Percentiles rank a stretch among this genome's conserved stretches.
phyloP scores from a whole-genome alignment of 2,113 vertebrate species.

The Amphiprion percula region DNA sequence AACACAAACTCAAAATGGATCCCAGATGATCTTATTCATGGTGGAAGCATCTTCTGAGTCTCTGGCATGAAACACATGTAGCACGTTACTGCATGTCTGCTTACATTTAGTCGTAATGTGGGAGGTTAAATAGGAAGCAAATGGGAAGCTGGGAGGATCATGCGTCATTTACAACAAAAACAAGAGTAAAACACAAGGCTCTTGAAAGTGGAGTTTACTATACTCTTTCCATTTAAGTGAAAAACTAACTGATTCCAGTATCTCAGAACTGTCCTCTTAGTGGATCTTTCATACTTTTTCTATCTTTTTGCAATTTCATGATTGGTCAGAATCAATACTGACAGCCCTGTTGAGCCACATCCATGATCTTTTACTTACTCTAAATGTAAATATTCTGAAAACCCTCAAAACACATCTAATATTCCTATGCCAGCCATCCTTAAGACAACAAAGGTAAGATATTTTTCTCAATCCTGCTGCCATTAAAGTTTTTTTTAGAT shows the following conservation, averaged over 20 bases:
- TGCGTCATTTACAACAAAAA: constrained; percentile 8
- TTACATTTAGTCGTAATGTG: neutral
- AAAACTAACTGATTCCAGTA: neutral
- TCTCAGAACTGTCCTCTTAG: neutral
- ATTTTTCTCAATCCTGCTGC: no score
- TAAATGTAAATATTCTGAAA: no score
- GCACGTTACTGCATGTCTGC: constrained; percentile 24
- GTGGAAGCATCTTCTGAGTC: constrained; percentile 4
- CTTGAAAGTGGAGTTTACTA: neutral
- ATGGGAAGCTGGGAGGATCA: neutral
- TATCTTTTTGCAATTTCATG: no score
- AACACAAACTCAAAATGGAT: constrained; percentile 38
- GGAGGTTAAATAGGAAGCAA: neutral
- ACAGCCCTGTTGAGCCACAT: no score
- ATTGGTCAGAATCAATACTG: no score
- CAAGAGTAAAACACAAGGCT: neutral
- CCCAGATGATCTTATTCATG: constrained; percentile 58
- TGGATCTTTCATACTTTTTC: no score
- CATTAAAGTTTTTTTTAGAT: neutral
- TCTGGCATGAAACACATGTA: constrained; percentile 29
- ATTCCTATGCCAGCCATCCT: no score
- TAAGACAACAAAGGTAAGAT: no score
- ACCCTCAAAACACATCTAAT: no score
- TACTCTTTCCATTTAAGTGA: neutral
- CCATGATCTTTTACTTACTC: no score